A percentile compares a stretch with the other conserved stretches of the same genome.
Conservation (phyloP, 2,797 vertebrate species). For the Gobio occitaniae region DNA sequence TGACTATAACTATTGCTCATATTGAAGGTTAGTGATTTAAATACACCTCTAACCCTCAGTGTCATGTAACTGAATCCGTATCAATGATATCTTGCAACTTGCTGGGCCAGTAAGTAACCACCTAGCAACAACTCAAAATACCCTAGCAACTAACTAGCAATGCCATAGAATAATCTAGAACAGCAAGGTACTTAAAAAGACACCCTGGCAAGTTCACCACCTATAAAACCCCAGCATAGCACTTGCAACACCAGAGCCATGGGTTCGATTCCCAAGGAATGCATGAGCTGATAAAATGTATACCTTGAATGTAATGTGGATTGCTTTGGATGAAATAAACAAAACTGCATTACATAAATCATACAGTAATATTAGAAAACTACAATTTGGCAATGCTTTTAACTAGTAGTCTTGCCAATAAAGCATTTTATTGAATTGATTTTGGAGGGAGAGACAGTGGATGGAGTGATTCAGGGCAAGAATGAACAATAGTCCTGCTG, state of each 20-base stretch:
- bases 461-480: not conserved
- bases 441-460: not conserved
- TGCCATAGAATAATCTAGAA: not conserved
- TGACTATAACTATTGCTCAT: not conserved
- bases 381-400: not conserved
- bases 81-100: not conserved
- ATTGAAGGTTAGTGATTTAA: not conserved
- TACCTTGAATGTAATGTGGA: not conserved
- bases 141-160: not conserved
- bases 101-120: not conserved
- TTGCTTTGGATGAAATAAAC: not conserved
- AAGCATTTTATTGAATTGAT: not conserved
- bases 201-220: too few relatives aligned
- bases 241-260: not conserved
- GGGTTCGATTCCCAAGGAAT: not conserved
- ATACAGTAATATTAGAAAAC: not conserved
- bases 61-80: not conserved
- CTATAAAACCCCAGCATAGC: not conserved
- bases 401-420: not conserved
- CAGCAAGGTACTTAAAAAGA: too few relatives aligned
- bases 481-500: constrained; percentile 29
- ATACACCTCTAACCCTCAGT: too few relatives aligned
- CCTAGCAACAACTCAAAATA: not conserved
- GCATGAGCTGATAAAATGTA: not conserved
- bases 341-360: not conserved